phyloP scores from a whole-genome alignment of 2,797 vertebrate genomes.

The Enteromius argenteus region DNA sequence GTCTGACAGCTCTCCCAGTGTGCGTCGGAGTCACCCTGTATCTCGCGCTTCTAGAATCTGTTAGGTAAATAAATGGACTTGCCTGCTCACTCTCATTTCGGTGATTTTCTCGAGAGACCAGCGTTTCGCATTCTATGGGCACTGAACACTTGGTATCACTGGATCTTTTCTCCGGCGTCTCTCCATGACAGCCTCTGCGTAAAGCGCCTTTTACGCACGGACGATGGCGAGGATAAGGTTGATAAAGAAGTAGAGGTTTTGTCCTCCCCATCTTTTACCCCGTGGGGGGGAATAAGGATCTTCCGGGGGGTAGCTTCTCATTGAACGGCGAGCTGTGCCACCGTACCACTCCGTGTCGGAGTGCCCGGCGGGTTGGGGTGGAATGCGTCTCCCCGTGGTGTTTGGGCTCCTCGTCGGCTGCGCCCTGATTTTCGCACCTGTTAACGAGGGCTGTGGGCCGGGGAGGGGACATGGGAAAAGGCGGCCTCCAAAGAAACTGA shows the following conservation, averaged over 20 bases:
- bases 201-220: slow-evolving; percentile 75
- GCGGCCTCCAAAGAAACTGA: slow-evolving; percentile 90
- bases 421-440: slow-evolving; percentile 85
- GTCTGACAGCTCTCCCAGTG: slow-evolving; percentile 72
- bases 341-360: slow-evolving; percentile 61
- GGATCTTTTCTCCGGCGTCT: slow-evolving; percentile 59
- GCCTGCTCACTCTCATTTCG: slow-evolving; percentile 74
- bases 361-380: slow-evolving; percentile 69
- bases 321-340: slow-evolving; percentile 61
- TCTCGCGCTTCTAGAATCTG: slow-evolving; percentile 80
- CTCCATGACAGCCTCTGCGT: slow-evolving; percentile 63
- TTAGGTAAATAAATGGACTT: slow-evolving; percentile 84
- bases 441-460: slow-evolving; percentile 91
- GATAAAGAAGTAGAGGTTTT: slow-evolving; percentile 75
- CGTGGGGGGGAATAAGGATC: slow-evolving; percentile 63
- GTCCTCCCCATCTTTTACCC: slow-evolving; percentile 73
- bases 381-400: slow-evolving; percentile 84
- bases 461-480: slow-evolving; percentile 96
- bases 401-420: slow-evolving; percentile 82
- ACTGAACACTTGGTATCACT: slow-evolving; percentile 65
- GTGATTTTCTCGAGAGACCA: slow-evolving; percentile 66
- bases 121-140: slow-evolving; percentile 66
- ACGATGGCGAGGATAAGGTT: slow-evolving; percentile 81
- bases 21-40: slow-evolving; percentile 75
- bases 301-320: slow-evolving; percentile 53